Evolutionary conservation across 2,113 vertebrate genomes (phyloP).

Genomic region (Sylvia atricapilla): DNA sequence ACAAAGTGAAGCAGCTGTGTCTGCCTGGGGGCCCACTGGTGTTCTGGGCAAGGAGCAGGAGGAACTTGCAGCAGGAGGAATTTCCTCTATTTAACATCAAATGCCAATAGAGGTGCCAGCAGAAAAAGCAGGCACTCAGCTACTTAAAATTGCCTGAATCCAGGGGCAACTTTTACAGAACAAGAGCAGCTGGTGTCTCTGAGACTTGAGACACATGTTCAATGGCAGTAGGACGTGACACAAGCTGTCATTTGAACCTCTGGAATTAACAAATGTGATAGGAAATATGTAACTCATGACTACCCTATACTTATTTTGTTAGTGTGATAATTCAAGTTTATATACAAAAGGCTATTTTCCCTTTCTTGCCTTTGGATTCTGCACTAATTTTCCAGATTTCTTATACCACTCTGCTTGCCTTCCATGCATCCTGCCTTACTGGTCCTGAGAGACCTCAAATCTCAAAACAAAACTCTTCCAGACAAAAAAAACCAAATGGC

Average conservation of each 20-base stretch:
- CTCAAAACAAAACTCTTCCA: not conserved
- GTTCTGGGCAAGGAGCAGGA: not conserved
- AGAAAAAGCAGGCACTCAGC: not conserved
- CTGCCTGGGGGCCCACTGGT: not conserved
- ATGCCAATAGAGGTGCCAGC: not conserved
- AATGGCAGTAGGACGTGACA: not conserved
- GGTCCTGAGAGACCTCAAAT: not conserved
- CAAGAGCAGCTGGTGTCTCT: not conserved
- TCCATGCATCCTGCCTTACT: not conserved
- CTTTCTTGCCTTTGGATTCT: not conserved
- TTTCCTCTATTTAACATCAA: not conserved
- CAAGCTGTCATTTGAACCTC: not conserved
- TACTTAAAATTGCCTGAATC: not conserved
- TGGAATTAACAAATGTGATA: slow-evolving; percentile 1
- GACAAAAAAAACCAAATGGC: not conserved
- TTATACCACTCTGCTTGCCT: not conserved
- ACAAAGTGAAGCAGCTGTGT: not conserved
- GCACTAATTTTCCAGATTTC: not conserved
- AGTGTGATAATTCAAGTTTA: not conserved
- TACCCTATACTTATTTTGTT: not conserved
- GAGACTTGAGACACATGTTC: not conserved
- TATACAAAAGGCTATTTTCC: not conserved
- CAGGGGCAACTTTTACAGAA: not conserved
- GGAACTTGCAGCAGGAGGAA: not conserved
- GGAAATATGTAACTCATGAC: not conserved